A percentile compares a stretch with the other conserved stretches of the same genome.
Evolutionary conservation across 2,888 invertebrate species (phyloP).

Genomic region (Disparrhopalites patrizii): DNA sequence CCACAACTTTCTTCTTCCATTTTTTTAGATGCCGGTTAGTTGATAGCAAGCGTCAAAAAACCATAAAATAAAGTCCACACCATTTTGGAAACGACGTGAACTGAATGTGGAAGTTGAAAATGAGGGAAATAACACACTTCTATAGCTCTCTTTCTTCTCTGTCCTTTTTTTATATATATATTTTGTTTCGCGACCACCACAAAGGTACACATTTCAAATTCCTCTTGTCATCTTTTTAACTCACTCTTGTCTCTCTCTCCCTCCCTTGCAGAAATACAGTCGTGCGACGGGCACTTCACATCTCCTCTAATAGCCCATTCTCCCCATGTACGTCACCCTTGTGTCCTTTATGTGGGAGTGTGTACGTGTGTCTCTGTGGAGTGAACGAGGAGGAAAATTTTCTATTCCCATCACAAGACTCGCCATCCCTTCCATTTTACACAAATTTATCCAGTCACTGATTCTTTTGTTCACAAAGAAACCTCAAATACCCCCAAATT

Average conservation of each 20-base stretch:
- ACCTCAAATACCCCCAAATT: constrained; percentile 32
- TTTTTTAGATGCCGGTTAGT: constrained; percentile 23
- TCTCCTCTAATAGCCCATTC: too few species aligned
- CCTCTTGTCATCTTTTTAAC: constrained; percentile 7
- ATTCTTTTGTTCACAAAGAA: constrained; percentile 30
- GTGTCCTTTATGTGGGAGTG: too few species aligned
- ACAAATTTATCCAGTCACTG: constrained; percentile 32
- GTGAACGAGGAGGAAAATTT: too few species aligned
- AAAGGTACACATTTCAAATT: too few species aligned
- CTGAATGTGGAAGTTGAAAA: constrained; percentile 24
- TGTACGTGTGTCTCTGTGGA: too few species aligned
- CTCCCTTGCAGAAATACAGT: too few species aligned
- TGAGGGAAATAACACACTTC: not conserved
- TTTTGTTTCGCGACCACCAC: too few species aligned
- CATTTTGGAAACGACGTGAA: constrained; percentile 31
- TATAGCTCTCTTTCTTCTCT: too few species aligned
- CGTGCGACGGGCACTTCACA: too few species aligned
- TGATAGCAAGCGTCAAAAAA: constrained; percentile 35
- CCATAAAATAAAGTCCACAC: constrained; percentile 34
- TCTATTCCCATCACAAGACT: constrained; percentile 27
- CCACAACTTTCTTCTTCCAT: not conserved
- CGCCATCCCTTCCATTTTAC: constrained; percentile 27
- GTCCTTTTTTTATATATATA: too few species aligned
- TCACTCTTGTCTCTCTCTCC: too few species aligned
- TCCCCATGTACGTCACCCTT: too few species aligned